These are phyloP conservation scores for Paramormyrops hopkinsi DNA, from an alignment of 2,797 vertebrate genomes.

Conservation along the genomic window DNA sequence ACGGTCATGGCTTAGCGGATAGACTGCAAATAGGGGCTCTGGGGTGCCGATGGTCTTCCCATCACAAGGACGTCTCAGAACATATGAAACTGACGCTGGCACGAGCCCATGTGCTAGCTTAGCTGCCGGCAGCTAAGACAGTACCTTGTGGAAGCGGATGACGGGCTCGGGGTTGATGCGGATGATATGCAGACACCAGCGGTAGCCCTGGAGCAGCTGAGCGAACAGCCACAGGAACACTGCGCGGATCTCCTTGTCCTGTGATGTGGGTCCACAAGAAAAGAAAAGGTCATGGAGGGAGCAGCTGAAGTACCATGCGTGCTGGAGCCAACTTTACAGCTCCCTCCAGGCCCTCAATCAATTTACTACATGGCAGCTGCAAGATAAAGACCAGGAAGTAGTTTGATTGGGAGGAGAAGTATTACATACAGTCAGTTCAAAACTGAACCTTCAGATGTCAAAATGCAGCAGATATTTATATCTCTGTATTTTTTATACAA, in stretches of 20 bases:
- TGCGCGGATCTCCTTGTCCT: slow-evolving; percentile 95
- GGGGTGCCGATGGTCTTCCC: background rate
- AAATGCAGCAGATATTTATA: background rate
- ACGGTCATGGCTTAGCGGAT: background rate
- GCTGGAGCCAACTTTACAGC: slow-evolving; percentile 2
- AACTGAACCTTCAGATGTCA: background rate
- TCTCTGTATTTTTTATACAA: background rate
- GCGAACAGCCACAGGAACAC: slow-evolving; percentile 92
- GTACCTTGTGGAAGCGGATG: slow-evolving; percentile 93
- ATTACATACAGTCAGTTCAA: background rate
- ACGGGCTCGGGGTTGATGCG: slow-evolving; percentile 93
- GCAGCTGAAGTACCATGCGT: background rate
- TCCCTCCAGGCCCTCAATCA: background rate
- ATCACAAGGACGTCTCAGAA: background rate
- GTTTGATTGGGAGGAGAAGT: background rate
- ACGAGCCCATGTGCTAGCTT: background rate
- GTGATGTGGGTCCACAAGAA: background rate
- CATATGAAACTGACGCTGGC: background rate
- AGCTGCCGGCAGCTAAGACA: background rate
- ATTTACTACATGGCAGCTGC: background rate
- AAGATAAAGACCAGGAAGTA: slow-evolving; percentile 7
- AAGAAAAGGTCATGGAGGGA: background rate
- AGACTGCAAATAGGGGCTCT: background rate
- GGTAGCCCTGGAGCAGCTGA: slow-evolving; percentile 88
- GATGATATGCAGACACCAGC: slow-evolving; percentile 94